Conservation (phyloP, 2,113 vertebrate genomes). For the Triplophysa rosa region DNA sequence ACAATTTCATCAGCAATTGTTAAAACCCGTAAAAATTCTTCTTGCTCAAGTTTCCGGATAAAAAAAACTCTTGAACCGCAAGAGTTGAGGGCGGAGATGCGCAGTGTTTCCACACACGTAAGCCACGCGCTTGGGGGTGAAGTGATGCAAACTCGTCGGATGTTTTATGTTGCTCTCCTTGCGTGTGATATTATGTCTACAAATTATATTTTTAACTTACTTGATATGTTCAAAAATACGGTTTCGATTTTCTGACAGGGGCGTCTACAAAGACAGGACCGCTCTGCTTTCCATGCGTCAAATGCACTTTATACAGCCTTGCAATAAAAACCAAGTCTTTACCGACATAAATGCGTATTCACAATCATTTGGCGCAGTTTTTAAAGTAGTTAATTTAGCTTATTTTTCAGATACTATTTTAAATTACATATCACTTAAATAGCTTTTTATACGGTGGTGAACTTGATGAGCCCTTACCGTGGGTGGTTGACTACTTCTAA, state of each 20-base stretch:
- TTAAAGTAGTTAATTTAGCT: too few relatives aligned
- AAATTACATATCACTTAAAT: too few relatives aligned
- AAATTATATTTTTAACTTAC: too few relatives aligned
- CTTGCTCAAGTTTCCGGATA: not conserved
- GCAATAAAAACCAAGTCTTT: constrained; percentile 1
- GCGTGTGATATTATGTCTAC: too few relatives aligned
- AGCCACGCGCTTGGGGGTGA: not conserved
- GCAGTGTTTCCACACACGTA: not conserved
- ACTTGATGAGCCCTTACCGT: constrained; percentile 60
- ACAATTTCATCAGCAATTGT: not conserved
- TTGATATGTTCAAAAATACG: too few relatives aligned
- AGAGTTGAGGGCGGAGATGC: not conserved
- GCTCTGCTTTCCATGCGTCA: too few relatives aligned
- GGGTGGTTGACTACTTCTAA: constrained; percentile 57
- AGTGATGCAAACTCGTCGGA: too few relatives aligned
- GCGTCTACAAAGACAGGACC: too few relatives aligned
- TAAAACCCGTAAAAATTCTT: not conserved
- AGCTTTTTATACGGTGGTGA: too few relatives aligned
- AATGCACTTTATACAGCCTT: not conserved
- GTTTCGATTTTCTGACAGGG: too few relatives aligned
- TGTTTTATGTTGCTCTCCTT: too few relatives aligned
- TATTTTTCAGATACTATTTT: not conserved
- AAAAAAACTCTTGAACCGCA: not conserved
- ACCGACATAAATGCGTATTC: not conserved
- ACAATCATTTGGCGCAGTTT: not conserved